Percentiles rank a stretch among this genome's conserved stretches.
Conservation (phyloP, 2,797 vertebrate genomes). For the Pseudomugil tenellus region DNA sequence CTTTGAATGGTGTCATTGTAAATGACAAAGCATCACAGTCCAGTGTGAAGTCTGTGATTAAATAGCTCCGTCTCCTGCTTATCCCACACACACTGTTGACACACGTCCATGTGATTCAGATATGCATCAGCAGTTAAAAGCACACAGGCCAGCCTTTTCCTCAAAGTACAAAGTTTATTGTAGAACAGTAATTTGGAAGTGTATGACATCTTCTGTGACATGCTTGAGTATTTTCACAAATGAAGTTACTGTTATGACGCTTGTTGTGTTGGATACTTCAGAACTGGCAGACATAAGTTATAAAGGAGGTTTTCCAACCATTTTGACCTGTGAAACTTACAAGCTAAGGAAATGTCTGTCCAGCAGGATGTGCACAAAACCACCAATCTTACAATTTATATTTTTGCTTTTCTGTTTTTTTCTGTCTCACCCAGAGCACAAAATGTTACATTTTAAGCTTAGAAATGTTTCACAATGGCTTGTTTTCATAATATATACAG, state of each 20-base stretch:
- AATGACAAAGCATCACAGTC: background rate
- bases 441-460: constrained; percentile 40
- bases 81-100: constrained; percentile 20
- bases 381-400: constrained; percentile 46
- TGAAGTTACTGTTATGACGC: constrained; percentile 24
- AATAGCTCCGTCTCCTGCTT: constrained; percentile 21
- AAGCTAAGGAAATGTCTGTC: constrained; percentile 53
- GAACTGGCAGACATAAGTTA: constrained; percentile 22
- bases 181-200: background rate
- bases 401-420: constrained; percentile 35
- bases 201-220: constrained; percentile 7
- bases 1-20: constrained; percentile 4
- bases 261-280: constrained; percentile 23
- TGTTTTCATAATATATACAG: constrained; percentile 49
- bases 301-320: constrained; percentile 16
- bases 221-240: constrained; percentile 12
- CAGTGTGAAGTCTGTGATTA: constrained; percentile 12
- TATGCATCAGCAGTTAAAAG: constrained; percentile 9
- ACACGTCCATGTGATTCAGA: constrained; percentile 30
- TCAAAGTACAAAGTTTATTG: constrained; percentile 28
- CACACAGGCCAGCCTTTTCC: background rate
- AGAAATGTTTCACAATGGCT: constrained; percentile 51
- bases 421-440: constrained; percentile 56
- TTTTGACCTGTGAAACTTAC: constrained; percentile 38
- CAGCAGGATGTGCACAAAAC: constrained; percentile 54